Percentiles rank a stretch among this genome's conserved stretches.
Evolutionary conservation across 2,113 vertebrate species (phyloP).

Genomic region (Empidonax traillii): DNA sequence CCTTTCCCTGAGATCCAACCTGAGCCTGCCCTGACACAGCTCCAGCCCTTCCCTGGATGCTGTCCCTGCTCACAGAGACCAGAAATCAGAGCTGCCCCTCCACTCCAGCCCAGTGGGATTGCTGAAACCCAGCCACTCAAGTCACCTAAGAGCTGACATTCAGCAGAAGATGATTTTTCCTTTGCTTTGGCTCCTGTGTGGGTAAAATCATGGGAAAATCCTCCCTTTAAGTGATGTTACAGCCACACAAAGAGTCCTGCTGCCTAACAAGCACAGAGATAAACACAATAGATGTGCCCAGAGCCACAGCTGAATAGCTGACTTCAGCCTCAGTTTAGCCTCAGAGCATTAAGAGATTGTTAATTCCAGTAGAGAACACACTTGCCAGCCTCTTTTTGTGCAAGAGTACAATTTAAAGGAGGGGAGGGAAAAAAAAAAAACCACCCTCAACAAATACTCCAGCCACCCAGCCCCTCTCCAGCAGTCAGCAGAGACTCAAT

Average conservation of each 20-base stretch:
- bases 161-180: not conserved
- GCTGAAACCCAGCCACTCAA: not conserved
- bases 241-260: not conserved
- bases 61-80: not conserved
- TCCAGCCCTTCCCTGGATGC: not conserved
- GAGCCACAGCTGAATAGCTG: not conserved
- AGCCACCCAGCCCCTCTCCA: not conserved
- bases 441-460: not conserved
- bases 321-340: constrained; percentile 20
- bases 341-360: not conserved
- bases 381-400: not conserved
- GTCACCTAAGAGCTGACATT: not conserved
- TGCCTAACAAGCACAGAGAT: not conserved
- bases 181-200: not conserved
- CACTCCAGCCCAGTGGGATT: not conserved
- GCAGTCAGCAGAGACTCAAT: not conserved
- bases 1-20: not conserved
- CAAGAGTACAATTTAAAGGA: constrained; percentile 17
- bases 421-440: not conserved
- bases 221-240: not conserved
- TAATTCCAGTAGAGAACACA: not conserved
- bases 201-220: not conserved
- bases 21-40: not conserved
- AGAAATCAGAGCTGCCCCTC: not conserved
- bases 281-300: not conserved